Conservation (phyloP, 1,140 invertebrate species). For the Leptopilina clavipes region DNA sequence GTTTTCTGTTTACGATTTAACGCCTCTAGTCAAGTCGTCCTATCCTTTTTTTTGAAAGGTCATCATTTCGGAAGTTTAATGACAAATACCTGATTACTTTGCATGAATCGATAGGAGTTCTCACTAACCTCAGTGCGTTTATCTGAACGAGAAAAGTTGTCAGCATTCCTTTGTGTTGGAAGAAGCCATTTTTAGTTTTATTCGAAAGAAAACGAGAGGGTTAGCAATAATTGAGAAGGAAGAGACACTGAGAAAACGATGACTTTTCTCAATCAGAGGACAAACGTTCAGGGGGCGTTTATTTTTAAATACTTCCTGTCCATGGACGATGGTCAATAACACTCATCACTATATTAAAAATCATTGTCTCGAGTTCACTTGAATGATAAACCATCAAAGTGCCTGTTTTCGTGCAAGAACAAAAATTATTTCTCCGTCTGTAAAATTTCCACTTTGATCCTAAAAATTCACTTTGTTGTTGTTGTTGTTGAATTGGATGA, state of each 20-base stretch:
- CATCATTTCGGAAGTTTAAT: background rate
- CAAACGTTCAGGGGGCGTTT: background rate
- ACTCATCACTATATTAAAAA: conserved; percentile 28
- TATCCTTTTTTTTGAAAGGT: background rate
- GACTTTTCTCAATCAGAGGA: conserved; percentile 12
- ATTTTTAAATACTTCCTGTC: background rate
- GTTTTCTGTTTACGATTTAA: conserved; percentile 8
- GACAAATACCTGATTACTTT: conserved; percentile 1
- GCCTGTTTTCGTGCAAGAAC: background rate
- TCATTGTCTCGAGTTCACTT: background rate
- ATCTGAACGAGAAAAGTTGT: background rate
- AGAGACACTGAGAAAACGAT: background rate
- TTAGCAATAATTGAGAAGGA: conserved; percentile 23
- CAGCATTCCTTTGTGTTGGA: conserved; percentile 12
- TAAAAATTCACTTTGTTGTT: conserved; percentile 38
- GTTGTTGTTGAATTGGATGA: conserved; percentile 22
- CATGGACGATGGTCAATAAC: background rate
- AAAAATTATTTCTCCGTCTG: background rate
- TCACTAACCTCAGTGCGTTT: background rate
- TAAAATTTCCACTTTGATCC: conserved; percentile 41
- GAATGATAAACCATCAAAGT: background rate
- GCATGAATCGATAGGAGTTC: conserved; percentile 7
- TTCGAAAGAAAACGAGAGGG: background rate
- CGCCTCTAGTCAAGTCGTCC: background rate
- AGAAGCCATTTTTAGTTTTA: conserved; percentile 23